phyloP scores from a whole-genome alignment of 2,888 invertebrate genomes.

The Leuctra nigra region DNA sequence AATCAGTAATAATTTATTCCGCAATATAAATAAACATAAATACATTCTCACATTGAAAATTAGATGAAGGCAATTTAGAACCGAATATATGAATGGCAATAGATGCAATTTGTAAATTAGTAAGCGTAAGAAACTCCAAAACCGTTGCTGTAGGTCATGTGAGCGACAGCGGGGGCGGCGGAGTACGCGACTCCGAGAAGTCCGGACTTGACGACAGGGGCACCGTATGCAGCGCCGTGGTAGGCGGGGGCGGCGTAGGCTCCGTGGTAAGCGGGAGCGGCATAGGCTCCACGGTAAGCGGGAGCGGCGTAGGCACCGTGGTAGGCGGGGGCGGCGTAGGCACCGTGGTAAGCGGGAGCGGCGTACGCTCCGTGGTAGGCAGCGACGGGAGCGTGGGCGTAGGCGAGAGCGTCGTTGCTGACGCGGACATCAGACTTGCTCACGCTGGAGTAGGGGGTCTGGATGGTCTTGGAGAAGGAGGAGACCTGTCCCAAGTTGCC shows the following conservation, averaged over 20 bases:
- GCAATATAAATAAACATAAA: too few species aligned
- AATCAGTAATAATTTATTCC: too few species aligned
- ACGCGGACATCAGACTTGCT: conserved; percentile 64
- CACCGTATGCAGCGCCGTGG: conserved; percentile 52
- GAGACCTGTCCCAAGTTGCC: conserved; percentile 61
- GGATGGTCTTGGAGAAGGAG: conserved; percentile 60
- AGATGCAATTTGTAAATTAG: too few species aligned
- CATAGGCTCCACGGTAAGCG: conserved; percentile 30
- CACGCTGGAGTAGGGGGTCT: conserved; percentile 65
- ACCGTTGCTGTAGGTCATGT: conserved; percentile 52
- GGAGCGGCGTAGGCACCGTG: conserved; percentile 24
- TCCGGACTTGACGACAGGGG: conserved; percentile 43
- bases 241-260: conserved; percentile 33
- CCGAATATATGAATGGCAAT: too few species aligned
- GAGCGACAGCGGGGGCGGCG: conserved; percentile 36
- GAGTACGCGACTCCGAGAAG: conserved; percentile 36
- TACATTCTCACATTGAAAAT: too few species aligned
- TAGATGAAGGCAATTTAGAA: too few species aligned
- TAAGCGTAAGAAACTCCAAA: conserved; percentile 48
- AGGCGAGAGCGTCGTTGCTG: conserved; percentile 28
- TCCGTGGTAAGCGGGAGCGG: conserved; percentile 24
- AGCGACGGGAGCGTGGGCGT: conserved; percentile 28
- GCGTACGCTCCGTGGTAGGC: conserved; percentile 24
- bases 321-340: conserved; percentile 35
- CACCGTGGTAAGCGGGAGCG: conserved; percentile 21